phyloP scores from a whole-genome alignment of 1,140 invertebrate genomes.

The Tachypleus tridentatus region DNA sequence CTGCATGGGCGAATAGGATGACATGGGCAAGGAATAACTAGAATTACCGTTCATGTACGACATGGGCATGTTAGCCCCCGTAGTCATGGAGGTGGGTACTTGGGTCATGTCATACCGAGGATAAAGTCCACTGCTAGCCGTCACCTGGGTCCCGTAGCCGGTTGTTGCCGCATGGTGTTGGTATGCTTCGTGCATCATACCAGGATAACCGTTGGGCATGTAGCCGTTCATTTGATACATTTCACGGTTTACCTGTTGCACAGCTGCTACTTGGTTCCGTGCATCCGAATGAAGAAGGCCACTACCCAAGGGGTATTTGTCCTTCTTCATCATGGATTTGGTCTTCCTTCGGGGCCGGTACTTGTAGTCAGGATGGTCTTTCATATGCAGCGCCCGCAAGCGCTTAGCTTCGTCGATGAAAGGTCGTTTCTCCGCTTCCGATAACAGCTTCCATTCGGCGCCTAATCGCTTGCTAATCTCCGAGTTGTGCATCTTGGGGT shows the following conservation, averaged over 20 bases:
- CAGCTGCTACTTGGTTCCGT: constrained; percentile 39
- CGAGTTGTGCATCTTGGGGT: constrained; percentile 99
- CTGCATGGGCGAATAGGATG: constrained; percentile 32
- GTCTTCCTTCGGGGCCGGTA: constrained; percentile 68
- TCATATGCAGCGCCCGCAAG: constrained; percentile 97
- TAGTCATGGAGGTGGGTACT: constrained; percentile 39
- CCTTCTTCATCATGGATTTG: constrained; percentile 88
- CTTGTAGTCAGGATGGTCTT: constrained; percentile 99
- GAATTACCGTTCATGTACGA: constrained; percentile 66
- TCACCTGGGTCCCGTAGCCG: constrained; percentile 23
- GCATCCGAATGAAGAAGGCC: constrained; percentile 34
- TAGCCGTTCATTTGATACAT: constrained; percentile 88
- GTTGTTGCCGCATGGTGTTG: constrained; percentile 48
- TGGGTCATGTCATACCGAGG: constrained; percentile 28
- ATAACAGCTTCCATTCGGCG: constrained; percentile 97
- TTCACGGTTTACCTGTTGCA: constrained; percentile 38
- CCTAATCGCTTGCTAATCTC: constrained; percentile 96
- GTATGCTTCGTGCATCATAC: constrained; percentile 54
- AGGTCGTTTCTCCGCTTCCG: constrained; percentile 88
- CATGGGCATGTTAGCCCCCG: constrained; percentile 41
- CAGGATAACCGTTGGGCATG: constrained; percentile 90
- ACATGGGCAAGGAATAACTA: constrained; percentile 49
- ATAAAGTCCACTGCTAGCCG: constrained; percentile 17
- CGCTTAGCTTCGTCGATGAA: constrained; percentile 99
- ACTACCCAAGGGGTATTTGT: constrained; percentile 76